These are phyloP conservation scores for Cordilura impudica DNA, from an alignment of 2,888 invertebrate species.

Conservation along the genomic window DNA sequence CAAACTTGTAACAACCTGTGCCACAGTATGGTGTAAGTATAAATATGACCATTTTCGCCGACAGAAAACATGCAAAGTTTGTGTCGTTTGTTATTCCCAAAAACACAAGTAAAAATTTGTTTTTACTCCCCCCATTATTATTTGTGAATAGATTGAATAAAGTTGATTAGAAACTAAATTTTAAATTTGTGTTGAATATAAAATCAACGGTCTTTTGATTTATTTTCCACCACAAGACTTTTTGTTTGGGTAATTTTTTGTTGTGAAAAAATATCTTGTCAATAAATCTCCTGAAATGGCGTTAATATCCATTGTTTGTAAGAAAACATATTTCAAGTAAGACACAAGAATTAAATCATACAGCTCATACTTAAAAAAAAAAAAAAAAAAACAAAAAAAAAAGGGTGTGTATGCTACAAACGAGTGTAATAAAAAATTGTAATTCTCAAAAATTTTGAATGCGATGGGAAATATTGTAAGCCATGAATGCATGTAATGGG, in stretches of 20 bases:
- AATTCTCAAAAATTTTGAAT: constrained; percentile 38
- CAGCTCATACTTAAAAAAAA: not conserved
- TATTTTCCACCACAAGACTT: constrained; percentile 24
- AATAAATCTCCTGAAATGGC: constrained; percentile 33
- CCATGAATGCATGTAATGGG: constrained; percentile 40
- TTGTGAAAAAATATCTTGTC: constrained; percentile 26
- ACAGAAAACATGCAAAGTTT: no score
- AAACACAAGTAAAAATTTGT: no score
- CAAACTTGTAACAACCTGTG: no score
- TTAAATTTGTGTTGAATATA: constrained; percentile 9
- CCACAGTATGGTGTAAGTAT: no score
- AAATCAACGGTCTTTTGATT: constrained; percentile 43
- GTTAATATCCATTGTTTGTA: constrained; percentile 1
- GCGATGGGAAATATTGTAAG: constrained; percentile 18
- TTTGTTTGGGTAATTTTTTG: not conserved
- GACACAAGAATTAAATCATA: not conserved
- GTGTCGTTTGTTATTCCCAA: no score
- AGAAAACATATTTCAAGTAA: constrained; percentile 2
- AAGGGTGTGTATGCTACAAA: constrained; percentile 17
- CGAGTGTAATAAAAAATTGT: constrained; percentile 1
- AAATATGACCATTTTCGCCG: no score
- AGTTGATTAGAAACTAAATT: constrained; percentile 22
- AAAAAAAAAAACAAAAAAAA: not conserved
- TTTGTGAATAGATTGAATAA: constrained; percentile 13
- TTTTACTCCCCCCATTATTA: not conserved